Conservation (phyloP, 2,113 vertebrate species). For the Mesocricetus auratus region DNA sequence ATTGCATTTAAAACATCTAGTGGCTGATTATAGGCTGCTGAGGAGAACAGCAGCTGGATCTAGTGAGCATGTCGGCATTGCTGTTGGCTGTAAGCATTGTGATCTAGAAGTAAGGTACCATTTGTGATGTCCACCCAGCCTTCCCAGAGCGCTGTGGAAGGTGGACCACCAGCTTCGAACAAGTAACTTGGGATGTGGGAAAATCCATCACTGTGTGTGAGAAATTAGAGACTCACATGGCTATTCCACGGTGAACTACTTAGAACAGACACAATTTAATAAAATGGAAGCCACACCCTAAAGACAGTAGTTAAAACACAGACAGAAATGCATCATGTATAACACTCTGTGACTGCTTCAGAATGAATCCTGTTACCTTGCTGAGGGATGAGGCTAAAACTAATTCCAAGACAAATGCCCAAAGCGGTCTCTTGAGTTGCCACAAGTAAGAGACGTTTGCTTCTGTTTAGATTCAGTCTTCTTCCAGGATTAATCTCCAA, state of each 20-base stretch:
- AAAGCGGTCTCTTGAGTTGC: background rate
- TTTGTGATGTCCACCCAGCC: background rate
- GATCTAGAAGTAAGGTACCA: background rate
- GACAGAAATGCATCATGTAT: background rate
- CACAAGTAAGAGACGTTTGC: accelerated
- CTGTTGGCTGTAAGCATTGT: background rate
- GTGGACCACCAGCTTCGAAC: background rate
- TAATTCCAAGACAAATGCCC: background rate
- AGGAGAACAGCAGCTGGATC: background rate
- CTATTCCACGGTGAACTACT: background rate
- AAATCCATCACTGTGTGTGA: background rate
- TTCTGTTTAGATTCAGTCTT: background rate
- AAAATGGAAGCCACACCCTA: background rate
- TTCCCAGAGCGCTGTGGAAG: background rate
- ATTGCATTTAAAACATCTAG: background rate
- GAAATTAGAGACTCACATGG: background rate
- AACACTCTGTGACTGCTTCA: background rate
- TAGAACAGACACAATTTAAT: background rate
- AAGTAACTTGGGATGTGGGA: background rate
- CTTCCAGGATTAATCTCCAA: background rate
- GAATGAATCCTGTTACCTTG: background rate
- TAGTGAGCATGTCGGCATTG: accelerated
- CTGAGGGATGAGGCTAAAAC: background rate
- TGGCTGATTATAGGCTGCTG: background rate
- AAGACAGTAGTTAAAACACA: background rate